These are phyloP conservation scores for Drosophila virilis DNA, from an alignment of 1,140 invertebrate genomes.

Conservation along the genomic window DNA sequence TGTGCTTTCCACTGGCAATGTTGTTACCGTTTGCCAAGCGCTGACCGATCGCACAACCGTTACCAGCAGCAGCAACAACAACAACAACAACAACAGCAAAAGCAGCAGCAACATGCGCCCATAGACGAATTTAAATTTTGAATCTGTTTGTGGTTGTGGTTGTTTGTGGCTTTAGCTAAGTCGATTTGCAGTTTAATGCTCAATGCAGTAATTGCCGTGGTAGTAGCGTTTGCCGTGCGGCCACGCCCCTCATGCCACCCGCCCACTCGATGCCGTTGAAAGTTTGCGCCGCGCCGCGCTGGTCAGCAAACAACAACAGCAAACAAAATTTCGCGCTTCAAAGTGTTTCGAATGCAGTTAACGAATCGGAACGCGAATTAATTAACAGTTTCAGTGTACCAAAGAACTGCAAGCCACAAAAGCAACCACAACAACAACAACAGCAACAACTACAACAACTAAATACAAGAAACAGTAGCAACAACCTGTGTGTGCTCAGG, in stretches of 20 bases:
- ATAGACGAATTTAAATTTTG: slow-evolving; percentile 65
- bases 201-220: slow-evolving; percentile 48
- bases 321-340: slow-evolving; percentile 77
- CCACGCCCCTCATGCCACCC: slow-evolving; percentile 41
- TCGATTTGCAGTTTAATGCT: slow-evolving; percentile 39
- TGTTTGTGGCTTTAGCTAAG: slow-evolving; percentile 25
- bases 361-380: slow-evolving; percentile 81
- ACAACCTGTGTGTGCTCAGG: slow-evolving; percentile 32
- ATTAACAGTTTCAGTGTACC: slow-evolving; percentile 81
- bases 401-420: slow-evolving; percentile 67
- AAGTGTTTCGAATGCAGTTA: slow-evolving; percentile 78
- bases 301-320: slow-evolving; percentile 46
- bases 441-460: slow-evolving; percentile 20
- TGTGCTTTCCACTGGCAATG: slow-evolving; percentile 9
- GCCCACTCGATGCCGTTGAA: slow-evolving; percentile 37
- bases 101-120: slow-evolving; percentile 52
- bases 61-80: slow-evolving; percentile 42
- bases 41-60: slow-evolving; percentile 51
- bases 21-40: slow-evolving; percentile 44
- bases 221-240: slow-evolving; percentile 31
- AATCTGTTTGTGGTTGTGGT: slow-evolving; percentile 41
- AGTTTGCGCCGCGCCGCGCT: slow-evolving; percentile 37
- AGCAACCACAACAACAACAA: slow-evolving; percentile 11
- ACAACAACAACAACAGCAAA: not conserved
- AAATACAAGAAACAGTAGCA: slow-evolving; percentile 42